Evolutionary conservation across 2,113 vertebrate species (phyloP).

Genomic region (Colaptes auratus): DNA sequence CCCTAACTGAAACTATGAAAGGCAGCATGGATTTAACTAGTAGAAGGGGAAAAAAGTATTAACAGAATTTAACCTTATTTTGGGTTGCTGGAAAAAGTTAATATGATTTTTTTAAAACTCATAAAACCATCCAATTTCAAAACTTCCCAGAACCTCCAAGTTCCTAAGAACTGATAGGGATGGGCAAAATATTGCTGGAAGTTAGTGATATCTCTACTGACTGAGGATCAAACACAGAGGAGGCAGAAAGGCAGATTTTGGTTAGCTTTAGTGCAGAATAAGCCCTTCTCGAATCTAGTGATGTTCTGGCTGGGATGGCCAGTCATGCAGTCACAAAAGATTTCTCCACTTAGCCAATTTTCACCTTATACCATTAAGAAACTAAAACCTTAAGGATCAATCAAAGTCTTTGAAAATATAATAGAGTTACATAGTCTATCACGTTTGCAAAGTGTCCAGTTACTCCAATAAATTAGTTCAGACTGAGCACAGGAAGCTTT

Average conservation of each 20-base stretch:
- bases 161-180: background rate
- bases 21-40: background rate
- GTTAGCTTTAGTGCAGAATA: rapidly evolving
- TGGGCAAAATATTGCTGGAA: background rate
- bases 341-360: background rate
- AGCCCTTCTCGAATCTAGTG: background rate
- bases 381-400: background rate
- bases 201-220: background rate
- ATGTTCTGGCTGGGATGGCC: background rate
- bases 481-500: background rate
- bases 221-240: background rate
- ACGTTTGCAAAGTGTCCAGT: background rate
- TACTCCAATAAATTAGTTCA: background rate
- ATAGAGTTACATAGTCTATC: background rate
- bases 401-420: background rate
- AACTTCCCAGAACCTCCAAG: background rate
- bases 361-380: background rate
- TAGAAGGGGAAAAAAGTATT: rapidly evolving
- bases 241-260: background rate
- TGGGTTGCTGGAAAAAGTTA: background rate
- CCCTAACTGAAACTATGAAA: too few relatives aligned
- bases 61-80: background rate
- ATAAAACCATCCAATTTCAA: background rate
- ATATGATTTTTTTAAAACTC: background rate
- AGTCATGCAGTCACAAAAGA: background rate